Base-by-base conservation (phyloP, 2,797 vertebrate genomes). In the Cossypha dichroa region DNA sequence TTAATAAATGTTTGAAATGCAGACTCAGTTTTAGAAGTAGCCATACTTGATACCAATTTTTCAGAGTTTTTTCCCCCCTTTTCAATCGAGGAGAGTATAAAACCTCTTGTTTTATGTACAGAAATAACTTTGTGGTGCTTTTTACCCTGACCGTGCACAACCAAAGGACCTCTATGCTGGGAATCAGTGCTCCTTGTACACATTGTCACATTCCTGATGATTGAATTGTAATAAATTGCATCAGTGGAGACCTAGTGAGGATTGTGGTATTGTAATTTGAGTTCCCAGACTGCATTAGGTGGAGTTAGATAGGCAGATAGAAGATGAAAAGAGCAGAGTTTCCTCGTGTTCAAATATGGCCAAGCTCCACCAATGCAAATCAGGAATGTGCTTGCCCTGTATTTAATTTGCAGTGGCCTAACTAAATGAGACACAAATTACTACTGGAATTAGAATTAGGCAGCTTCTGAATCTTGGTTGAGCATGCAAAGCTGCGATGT, bases 1-100 rank as follows among this genome's bases (percentile, higher is more conserved):
- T 88, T 96, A 94, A 90, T 90, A 92, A 86, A 94, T 79, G 29
- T 83, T 87, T 88, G 66, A 88, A 66, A 45, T 82, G 15, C 11
- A 59, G 46, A 34, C 63, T n/a, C n/a, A 45, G 10, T 74, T 95
- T 72, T 70, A 77, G 54, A 85, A 67, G 59, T 31, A 85, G 33
- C 55, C 46, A 6, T 41, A 58, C 4, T 64, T n/a, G 9, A 64
- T 87, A 69, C 16, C 15, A 25, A 4, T 69, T 76, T 62, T 87
- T 68, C 69, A 63, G 56, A 9, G 3, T 0, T 8, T 48, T 48
- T 62, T 70, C 36, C 1, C 1, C 19, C 13, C 15, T 21, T 67
- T 55, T 23, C 41, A 91, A 55, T 88, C 28, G 54, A 85, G 43
- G 20, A 59, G 12, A 13, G 6, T 25, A 26, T 36, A 41, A 89